phyloP scores from a whole-genome alignment of 2,797 vertebrate species.

The Diceros bicornis region DNA sequence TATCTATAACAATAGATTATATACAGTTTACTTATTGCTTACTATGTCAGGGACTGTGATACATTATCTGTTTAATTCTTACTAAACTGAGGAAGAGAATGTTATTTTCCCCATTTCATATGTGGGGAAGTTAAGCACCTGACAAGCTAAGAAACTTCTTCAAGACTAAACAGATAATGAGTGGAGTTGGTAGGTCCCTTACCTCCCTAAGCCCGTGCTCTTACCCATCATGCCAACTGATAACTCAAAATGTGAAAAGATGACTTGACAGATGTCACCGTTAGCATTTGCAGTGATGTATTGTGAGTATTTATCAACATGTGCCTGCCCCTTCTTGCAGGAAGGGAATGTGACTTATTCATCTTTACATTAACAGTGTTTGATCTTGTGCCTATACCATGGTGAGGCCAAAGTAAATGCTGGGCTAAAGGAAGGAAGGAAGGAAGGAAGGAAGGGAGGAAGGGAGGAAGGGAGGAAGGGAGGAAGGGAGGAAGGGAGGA shows the following conservation, averaged over 20 bases:
- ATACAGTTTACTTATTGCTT: not conserved
- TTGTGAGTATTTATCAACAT: not conserved
- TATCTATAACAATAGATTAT: not conserved
- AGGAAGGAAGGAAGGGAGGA: not conserved
- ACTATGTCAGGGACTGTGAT: not conserved
- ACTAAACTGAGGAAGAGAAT: not conserved
- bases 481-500: rapidly evolving
- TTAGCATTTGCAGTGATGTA: not conserved
- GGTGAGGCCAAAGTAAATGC: not conserved
- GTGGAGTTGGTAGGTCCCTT: not conserved
- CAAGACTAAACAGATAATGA: not conserved
- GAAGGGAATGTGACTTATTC: not conserved
- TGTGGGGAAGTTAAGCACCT: not conserved
- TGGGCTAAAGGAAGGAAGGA: not conserved
- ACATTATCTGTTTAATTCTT: not conserved
- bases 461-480: too few relatives aligned
- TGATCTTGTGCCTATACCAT: not conserved
- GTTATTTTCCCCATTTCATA: not conserved
- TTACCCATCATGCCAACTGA: not conserved
- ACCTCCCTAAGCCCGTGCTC: not conserved
- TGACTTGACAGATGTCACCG: not conserved
- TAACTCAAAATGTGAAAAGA: not conserved
- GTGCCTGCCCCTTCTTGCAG: not conserved
- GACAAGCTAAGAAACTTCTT: not conserved
- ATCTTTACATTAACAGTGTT: not conserved